Base-by-base conservation (phyloP, 2,888 invertebrate species). In the Amphipyra berbera region DNA sequence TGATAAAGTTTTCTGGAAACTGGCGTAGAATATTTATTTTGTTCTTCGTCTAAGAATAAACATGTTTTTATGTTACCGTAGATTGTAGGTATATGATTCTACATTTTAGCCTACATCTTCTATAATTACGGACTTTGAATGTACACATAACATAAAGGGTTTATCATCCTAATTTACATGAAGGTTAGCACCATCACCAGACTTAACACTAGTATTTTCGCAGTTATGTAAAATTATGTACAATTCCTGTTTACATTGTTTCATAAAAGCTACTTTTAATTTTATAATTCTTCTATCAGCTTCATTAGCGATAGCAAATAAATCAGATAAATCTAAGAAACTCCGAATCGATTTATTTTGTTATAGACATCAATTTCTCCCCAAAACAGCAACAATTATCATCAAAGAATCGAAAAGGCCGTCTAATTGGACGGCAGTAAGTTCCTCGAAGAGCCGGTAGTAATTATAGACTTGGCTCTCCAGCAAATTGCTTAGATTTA, bases 401-500 rank as follows among this genome's bases (percentile, higher is more conserved):
- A 74, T 72, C 74, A 66, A 79, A 72, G 74, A 74, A 79, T 79
- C 64, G 57, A 67, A 68, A 74, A 47, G 63, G 53, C 68, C 68
- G 74, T 74, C 71, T 65, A 72, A 68, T 71, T 78, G 76, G 66
- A 72, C 62, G 53, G 66, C 62, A 48, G 53, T 67, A 72, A 78
- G 58, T 69, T 64, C 44, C 57, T 47, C 21, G 44, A 46, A 68
- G 56, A 77, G 73, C 55, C 64, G 53, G 68, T 27, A 63, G 77
- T 78, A 77, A 78, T 78, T 77, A 77, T 59, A 73, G 64, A 60
- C 53, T 48, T 44, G 45, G 53, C 55, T 61, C 55, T 68, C 42
- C 37, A 52, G 47, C 59, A 73, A 78, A 78, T 77, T 78, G 79
- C 74, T 75, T 57, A 66, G 75, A 77, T 78, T 78, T 77, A 65